Base-by-base conservation (phyloP, 2,888 invertebrate genomes). In the Sinopyrophorus schimmeli region DNA sequence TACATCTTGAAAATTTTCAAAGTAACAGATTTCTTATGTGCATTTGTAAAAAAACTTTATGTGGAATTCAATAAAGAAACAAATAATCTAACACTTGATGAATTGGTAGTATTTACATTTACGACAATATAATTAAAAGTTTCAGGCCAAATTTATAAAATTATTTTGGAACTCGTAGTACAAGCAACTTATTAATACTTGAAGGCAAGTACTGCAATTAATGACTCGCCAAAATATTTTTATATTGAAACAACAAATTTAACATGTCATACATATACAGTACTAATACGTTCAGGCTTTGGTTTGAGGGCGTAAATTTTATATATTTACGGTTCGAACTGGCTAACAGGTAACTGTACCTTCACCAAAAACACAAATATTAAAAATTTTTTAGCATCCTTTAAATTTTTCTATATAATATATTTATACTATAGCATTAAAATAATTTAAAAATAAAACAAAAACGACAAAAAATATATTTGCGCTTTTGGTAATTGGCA, bases 51-150 rank as follows among this genome's bases (percentile, higher is more conserved):
- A n/a, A n/a, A n/a, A n/a, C n/a, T n/a, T n/a, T 54, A 53, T 44
- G 46, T 53, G 57, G 57, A 57, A 57, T 57, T 53, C 54, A 54
- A 57, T 59, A 59, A 67, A 68, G 70, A 71, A 71, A 71, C 70
- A 70, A 67, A 66, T 70, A 71, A 69, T 71, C 70, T 70, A 71
- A 70, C 70, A 68, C 69, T 68, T 69, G 65, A 62, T 67, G 58
- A 62, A 62, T 59, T 37, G 38, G 63, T 67, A 66, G 62, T 67
- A 69, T 70, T 60, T 69, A 68, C 68, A 70, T 61, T 67, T 40
- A 47, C 27, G 61, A 67, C 64, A 65, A 61, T 61, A 63, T 57
- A 63, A 57, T 55, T 61, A 67, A 66, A 67, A 68, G 64, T 60
- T 65, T 62, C 58, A 62, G 62, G 64, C 66, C 66, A 63, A 67